A percentile compares a stretch with the other conserved stretches of the same genome.
These are phyloP conservation scores for Microctenopoma stevenorrisi DNA, from an alignment of 2,797 vertebrate species.

Conservation along the genomic window DNA sequence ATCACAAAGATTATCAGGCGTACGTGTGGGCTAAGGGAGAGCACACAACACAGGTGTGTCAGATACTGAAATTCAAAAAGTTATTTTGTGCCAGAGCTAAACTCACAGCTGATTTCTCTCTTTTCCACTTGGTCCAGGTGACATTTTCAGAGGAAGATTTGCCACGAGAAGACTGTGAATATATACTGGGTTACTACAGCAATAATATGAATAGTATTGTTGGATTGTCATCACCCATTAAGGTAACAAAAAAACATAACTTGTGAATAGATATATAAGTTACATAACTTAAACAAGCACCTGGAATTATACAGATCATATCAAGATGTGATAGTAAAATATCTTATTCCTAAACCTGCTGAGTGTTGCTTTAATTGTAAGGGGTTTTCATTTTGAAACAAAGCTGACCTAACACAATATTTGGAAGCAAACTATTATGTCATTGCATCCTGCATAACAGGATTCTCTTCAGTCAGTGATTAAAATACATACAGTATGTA, in stretches of 20 bases:
- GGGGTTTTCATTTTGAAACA: not conserved
- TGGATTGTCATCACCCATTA: constrained; percentile 91
- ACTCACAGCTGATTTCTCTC: constrained; percentile 1
- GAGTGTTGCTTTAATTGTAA: no score
- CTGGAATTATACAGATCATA: no score
- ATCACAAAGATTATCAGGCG: constrained; percentile 94
- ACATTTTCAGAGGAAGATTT: constrained; percentile 92
- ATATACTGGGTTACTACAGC: constrained; percentile 95
- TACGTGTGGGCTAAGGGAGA: constrained; percentile 96
- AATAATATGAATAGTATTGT: constrained; percentile 90
- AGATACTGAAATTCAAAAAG: not conserved
- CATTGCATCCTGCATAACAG: no score
- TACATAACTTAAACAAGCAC: not conserved
- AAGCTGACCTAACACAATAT: not conserved
- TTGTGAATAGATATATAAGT: not conserved
- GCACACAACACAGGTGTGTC: constrained; percentile 74
- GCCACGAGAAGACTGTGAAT: constrained; percentile 92
- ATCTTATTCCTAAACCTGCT: no score
- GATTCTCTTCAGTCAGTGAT: no score
- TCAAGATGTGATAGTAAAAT: no score
- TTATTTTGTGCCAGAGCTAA: constrained; percentile 1
- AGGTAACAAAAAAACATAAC: constrained; percentile 80
- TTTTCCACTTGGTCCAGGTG: constrained; percentile 79
- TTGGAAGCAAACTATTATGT: not conserved
- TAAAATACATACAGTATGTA: no score